phyloP scores from a whole-genome alignment of 2,113 vertebrate species.

The Mionectes macconnelli region DNA sequence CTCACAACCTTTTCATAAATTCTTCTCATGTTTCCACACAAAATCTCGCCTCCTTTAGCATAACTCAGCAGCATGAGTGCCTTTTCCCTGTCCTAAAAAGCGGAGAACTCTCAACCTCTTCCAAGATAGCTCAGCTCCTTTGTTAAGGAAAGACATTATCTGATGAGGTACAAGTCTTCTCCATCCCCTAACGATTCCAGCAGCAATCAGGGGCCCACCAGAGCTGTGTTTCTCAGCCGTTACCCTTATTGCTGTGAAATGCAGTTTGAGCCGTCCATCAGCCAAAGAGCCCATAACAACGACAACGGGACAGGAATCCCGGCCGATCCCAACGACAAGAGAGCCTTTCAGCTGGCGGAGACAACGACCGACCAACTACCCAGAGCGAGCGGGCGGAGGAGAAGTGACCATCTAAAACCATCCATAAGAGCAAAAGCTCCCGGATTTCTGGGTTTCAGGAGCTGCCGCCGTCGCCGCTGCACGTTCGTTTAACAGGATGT shows the following conservation, averaged over 20 bases:
- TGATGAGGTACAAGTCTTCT: not conserved
- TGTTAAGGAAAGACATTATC: conserved; percentile 9
- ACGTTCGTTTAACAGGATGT: not conserved
- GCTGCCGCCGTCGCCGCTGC: not conserved
- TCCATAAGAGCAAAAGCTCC: not conserved
- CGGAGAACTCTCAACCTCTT: not conserved
- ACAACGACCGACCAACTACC: conserved; percentile 54
- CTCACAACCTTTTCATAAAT: not conserved
- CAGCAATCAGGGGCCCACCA: not conserved
- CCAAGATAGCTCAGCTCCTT: not conserved
- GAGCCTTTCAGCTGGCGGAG: conserved; percentile 33
- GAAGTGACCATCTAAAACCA: conserved; percentile 27
- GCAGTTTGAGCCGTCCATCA: not conserved
- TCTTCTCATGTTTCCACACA: not conserved
- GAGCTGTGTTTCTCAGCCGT: conserved; percentile 12
- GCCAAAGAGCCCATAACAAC: not conserved
- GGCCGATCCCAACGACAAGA: not conserved
- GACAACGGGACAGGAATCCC: not conserved
- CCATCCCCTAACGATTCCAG: not conserved
- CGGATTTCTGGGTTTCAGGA: not conserved
- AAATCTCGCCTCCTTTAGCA: not conserved
- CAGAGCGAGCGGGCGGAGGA: not conserved
- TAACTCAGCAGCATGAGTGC: not conserved
- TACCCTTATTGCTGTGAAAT: not conserved
- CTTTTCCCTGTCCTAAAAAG: not conserved